Base-by-base conservation (phyloP, 1,140 invertebrate genomes). In the Manduca sexta region DNA sequence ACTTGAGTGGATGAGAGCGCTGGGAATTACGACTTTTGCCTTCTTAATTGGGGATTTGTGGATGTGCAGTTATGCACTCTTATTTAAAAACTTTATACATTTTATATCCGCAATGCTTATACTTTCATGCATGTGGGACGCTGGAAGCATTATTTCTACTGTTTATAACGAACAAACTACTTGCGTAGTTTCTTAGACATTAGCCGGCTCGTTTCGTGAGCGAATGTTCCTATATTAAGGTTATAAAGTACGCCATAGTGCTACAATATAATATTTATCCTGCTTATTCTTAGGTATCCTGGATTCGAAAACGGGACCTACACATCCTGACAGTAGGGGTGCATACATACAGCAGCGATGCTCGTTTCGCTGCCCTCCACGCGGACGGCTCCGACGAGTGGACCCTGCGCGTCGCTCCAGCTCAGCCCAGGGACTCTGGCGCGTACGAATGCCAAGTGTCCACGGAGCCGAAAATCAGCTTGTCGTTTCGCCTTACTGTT, bases 391-490 rank as follows among this genome's bases (percentile, higher is more conserved):
- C 92, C 8, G 94, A 96, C 67, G 93, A 95, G 69, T 96, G 94
- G 94, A 94, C 94, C 13, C 74, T 96, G 43, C 91, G 94, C 60
- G 92, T 96, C 38, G 91, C 91, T 17, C 94, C 93, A 11, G 92
- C 93, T 0, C 93, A 94, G 73, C 89, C 92, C 0, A 83, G 93
- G 7, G 94, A 96, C 78, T 89, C 88, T 2, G 90, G 90, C 30
- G 90, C 90, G 2, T 96, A 95, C 73, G 94, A 96, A 73, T 96
- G 94, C 74, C 94, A 96, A 87, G 93, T 95, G 10, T 94, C 93
- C 53, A 95, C 93, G 0, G 93, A 95, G 73, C 94, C 94, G 7
- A 95, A 95, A 82, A 94, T 95, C 64, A 94, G 92, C 61, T 88
- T 92, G 68, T 92, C 92, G 29, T 94, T 94, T 69, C 90, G 90